Evolutionary conservation across 2,113 vertebrate genomes (phyloP).

Genomic region (Pterocles orientalis): DNA sequence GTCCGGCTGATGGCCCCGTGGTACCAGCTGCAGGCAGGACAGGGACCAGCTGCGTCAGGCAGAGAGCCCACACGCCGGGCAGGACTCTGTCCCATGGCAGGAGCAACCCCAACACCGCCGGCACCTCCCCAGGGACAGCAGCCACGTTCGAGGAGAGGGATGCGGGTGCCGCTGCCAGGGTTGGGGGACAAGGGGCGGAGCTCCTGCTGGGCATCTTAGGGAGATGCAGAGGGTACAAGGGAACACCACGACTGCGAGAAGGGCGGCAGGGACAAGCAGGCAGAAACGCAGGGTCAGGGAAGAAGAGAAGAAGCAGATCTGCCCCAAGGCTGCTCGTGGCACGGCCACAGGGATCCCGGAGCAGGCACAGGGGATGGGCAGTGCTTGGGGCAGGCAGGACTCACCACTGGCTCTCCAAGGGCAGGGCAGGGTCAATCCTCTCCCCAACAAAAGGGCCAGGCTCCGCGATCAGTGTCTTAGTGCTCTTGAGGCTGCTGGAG

Average conservation of each 20-base stretch:
- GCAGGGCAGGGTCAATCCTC: conserved; percentile 89
- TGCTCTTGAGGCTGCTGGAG: conserved; percentile 85
- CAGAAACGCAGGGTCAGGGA: not conserved
- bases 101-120: too few species aligned
- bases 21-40: conserved; percentile 87
- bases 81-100: not conserved
- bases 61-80: not conserved
- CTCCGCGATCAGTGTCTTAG: conserved; percentile 83
- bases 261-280: not conserved
- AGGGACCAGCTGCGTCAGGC: not conserved
- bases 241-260: accelerated
- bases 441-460: conserved; percentile 84
- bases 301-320: not conserved
- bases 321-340: accelerated
- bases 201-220: too few species aligned
- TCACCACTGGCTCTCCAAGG: conserved; percentile 97
- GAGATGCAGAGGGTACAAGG: not conserved
- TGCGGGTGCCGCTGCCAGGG: accelerated
- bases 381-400: conserved; percentile 59
- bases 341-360: not conserved
- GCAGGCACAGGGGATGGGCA: not conserved
- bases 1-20: conserved; percentile 96
- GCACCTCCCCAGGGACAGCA: not conserved
- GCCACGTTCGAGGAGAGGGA: not conserved
- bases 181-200: not conserved